These are phyloP conservation scores for Phocoena sinus DNA, from an alignment of 2,113 vertebrate species.

Conservation along the genomic window DNA sequence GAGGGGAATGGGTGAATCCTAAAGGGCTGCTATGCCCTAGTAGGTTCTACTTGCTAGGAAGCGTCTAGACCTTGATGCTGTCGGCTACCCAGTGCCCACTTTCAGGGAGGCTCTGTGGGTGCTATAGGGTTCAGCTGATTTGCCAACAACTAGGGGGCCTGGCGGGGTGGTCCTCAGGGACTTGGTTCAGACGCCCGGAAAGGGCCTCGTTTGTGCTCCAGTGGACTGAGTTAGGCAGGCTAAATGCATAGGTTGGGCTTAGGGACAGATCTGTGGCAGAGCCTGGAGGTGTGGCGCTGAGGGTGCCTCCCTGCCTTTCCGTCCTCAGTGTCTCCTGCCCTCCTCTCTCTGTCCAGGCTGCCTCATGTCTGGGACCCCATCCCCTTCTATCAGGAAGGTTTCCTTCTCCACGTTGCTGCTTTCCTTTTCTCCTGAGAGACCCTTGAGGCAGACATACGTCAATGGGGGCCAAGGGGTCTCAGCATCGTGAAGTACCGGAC, in stretches of 20 bases:
- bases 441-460: neutral
- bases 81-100: accelerated
- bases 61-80: accelerated
- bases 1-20: neutral
- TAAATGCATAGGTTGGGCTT: neutral
- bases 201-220: neutral
- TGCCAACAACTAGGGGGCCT: neutral
- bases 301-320: neutral
- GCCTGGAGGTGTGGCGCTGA: neutral
- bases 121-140: neutral
- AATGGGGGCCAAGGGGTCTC: neutral
- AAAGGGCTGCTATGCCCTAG: accelerated
- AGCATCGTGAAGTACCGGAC: accelerated
- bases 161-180: neutral
- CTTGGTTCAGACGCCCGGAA: neutral
- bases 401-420: neutral
- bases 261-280: neutral
- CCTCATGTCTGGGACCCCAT: neutral
- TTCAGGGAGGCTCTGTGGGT: neutral
- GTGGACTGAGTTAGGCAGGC: neutral
- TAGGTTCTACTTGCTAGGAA: neutral
- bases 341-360: too few relatives aligned
- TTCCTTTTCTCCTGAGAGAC: neutral
- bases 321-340: neutral
- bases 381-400: neutral